Percentiles rank a stretch among this genome's conserved stretches.
Conservation (phyloP, 2,113 vertebrate species). For the Hippolais icterina region DNA sequence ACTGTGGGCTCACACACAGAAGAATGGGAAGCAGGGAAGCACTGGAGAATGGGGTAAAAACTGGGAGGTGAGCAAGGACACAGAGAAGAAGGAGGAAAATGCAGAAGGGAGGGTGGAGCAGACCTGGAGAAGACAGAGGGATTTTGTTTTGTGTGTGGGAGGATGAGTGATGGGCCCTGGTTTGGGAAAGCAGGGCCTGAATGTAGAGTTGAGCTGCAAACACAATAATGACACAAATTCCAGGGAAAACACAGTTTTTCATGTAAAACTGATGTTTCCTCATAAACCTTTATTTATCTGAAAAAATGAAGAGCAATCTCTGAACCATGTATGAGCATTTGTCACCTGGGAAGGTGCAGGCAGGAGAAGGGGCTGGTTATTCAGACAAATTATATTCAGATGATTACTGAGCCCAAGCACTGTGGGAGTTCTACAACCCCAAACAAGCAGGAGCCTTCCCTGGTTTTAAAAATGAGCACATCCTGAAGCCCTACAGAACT, state of each 20-base stretch:
- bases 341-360: slow-evolving; percentile 9
- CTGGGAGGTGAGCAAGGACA: background rate
- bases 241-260: slow-evolving; percentile 5
- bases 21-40: background rate
- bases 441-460: background rate
- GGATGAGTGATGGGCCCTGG: background rate
- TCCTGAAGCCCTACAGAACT: background rate
- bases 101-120: background rate
- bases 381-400: background rate
- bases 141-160: background rate
- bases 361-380: background rate
- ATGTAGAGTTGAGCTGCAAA: slow-evolving; percentile 3
- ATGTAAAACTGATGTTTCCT: slow-evolving; percentile 22
- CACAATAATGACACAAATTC: background rate
- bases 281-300: slow-evolving; percentile 42
- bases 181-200: background rate
- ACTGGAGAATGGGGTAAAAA: background rate
- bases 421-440: background rate
- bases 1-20: background rate
- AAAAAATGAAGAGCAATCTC: slow-evolving; percentile 24
- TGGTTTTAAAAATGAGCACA: background rate
- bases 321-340: background rate
- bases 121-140: background rate
- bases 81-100: background rate
- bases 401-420: background rate